Conservation (phyloP, 2,113 vertebrate species). For the Misgurnus anguillicaudatus region DNA sequence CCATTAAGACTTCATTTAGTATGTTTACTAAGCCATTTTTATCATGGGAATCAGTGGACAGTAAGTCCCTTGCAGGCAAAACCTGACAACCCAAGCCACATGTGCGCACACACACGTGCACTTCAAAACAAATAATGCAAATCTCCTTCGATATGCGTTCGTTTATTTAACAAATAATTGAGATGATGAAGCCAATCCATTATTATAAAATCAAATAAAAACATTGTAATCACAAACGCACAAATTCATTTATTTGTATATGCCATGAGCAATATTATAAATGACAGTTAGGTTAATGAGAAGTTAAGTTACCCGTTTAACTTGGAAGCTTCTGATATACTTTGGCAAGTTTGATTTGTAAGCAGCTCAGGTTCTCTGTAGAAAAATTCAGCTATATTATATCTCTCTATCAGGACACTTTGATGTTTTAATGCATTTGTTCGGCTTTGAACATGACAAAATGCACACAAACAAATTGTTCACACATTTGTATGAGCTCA, state of each 20-base stretch:
- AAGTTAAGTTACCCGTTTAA: conserved; percentile 28
- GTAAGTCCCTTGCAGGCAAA: too few relatives aligned
- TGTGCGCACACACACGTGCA: too few relatives aligned
- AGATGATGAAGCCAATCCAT: too few relatives aligned
- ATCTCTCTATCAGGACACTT: neutral
- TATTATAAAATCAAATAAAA: too few relatives aligned
- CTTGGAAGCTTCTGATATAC: conserved; percentile 34
- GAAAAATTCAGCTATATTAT: conserved; percentile 30
- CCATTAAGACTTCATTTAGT: neutral
- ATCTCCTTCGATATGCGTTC: too few relatives aligned
- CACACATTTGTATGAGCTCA: conserved; percentile 2
- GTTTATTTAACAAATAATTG: too few relatives aligned
- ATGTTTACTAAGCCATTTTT: neutral
- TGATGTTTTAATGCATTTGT: conserved; percentile 38
- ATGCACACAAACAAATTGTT: conserved; percentile 33
- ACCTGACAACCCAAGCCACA: too few relatives aligned
- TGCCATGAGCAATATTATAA: too few relatives aligned
- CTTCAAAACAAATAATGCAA: too few relatives aligned
- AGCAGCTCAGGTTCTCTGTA: neutral
- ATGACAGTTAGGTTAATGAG: too few relatives aligned
- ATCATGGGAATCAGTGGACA: neutral
- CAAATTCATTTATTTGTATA: too few relatives aligned
- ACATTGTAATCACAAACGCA: too few relatives aligned
- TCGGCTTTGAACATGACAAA: neutral
- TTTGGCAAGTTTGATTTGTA: conserved; percentile 32